Evolutionary conservation across 2,888 invertebrate genomes (phyloP), one percentile per base, ranked within the genome.

Genomic region (Ennomos quercinarius): DNA sequence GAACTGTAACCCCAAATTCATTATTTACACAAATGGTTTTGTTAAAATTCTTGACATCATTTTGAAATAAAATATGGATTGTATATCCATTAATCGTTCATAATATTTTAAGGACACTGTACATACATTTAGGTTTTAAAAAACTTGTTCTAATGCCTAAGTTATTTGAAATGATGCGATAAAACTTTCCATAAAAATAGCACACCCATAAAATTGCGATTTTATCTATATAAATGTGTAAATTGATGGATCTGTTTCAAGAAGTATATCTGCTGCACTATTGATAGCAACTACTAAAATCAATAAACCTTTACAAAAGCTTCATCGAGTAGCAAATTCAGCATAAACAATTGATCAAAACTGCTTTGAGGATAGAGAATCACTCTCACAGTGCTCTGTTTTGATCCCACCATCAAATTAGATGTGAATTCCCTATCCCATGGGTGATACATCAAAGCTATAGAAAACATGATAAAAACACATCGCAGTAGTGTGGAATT

Each of bases 321-420:
- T 53, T 50, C 41, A 50, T 59, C 45, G 45, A 54, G 49, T 59
- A 56, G 55, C 55, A 61, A 61, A 61, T 51, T 52, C 40, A 38
- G 47, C 60, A 61, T 55, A 51, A 67, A 67, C 57, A 56, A 63
- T 57, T 59, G 63, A 64, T 61, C 38, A 57, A 61, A 63, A 61
- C 61, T 65, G 39, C 66, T 67, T 61, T 61, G 43, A 42, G 64
- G 66, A 67, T 69, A 68, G 59, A 62, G 54, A 63, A 64, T 64
- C 69, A 63, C 61, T 79, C 78, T 71, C 52, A 55, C 55, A 54
- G 55, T 53, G 51, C 67, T 71, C 69, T 78, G 75, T 80, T 81
- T 78, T 78, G 80, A 80, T 74, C 75, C 73, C 66, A 71, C 77
- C 75, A 78, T 81, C 77, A 81, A 84, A 83, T 83, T 80, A 81